These are phyloP conservation scores for Drosophila watanabei DNA, from an alignment of 1,140 invertebrate species.

Conservation along the genomic window DNA sequence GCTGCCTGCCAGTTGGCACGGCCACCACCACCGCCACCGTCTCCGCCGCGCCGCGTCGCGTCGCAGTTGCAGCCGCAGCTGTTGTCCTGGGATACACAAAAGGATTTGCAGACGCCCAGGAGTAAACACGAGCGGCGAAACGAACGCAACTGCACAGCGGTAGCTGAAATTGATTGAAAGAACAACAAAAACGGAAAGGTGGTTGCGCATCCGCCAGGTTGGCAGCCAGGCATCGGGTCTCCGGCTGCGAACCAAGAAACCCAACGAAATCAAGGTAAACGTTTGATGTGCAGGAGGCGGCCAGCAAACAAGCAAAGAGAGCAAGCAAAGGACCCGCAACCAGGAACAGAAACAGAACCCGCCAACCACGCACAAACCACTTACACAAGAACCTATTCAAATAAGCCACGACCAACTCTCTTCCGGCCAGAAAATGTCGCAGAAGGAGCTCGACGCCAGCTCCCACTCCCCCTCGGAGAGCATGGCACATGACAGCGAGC, in stretches of 20 bases:
- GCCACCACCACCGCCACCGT: not conserved
- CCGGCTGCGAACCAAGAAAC: conserved; percentile 20
- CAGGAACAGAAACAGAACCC: conserved; percentile 11
- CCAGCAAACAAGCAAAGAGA: conserved; percentile 40
- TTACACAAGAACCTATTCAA: conserved; percentile 38
- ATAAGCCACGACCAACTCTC: conserved; percentile 18
- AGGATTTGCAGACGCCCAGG: conserved; percentile 68
- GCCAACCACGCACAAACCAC: conserved; percentile 15
- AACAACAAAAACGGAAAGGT: conserved; percentile 55
- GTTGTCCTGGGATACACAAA: conserved; percentile 77
- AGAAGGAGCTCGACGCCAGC: conserved; percentile 1
- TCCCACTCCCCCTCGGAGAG: not conserved
- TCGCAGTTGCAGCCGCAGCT: conserved; percentile 57
- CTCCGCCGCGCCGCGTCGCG: not conserved
- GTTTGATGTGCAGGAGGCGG: conserved; percentile 62
- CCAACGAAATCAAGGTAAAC: conserved; percentile 40
- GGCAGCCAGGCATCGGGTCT: not conserved
- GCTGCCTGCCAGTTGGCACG: conserved; percentile 22
- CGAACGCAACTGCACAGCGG: conserved; percentile 56
- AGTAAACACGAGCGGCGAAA: conserved; percentile 44
- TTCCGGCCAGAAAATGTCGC: conserved; percentile 29
- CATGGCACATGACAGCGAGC: not conserved
- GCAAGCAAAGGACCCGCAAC: conserved; percentile 28
- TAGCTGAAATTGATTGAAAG: conserved; percentile 73
- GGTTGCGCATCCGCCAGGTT: conserved; percentile 27